These are phyloP conservation scores for Drosophila macrothrix DNA, from an alignment of 2,888 invertebrate genomes.

Conservation along the genomic window DNA sequence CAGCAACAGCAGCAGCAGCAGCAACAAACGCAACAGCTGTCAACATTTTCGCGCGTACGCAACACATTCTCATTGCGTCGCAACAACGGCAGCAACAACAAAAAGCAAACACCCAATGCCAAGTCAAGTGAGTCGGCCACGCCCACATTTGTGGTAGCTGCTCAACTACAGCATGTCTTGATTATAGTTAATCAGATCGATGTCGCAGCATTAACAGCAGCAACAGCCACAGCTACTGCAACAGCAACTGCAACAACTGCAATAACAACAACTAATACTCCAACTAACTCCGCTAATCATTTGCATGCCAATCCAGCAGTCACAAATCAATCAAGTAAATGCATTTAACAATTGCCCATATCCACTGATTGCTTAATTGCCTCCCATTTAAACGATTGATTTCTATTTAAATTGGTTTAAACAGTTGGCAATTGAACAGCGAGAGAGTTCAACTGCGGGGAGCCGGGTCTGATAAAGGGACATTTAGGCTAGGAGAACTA, in stretches of 20 bases:
- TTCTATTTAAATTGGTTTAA: conserved; percentile 18
- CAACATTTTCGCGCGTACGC: conserved; percentile 82
- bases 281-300: conserved; percentile 55
- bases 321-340: conserved; percentile 65
- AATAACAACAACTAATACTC: conserved; percentile 35
- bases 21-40: conserved; percentile 66
- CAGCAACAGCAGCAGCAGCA: conserved; percentile 39
- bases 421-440: not conserved
- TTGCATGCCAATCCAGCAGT: conserved; percentile 59
- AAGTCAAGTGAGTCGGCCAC: conserved; percentile 76
- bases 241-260: conserved; percentile 20
- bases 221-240: conserved; percentile 7
- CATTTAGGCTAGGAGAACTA: not conserved
- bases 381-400: conserved; percentile 12
- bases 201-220: conserved; percentile 40
- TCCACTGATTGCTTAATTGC: conserved; percentile 30
- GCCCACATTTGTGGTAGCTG: conserved; percentile 35
- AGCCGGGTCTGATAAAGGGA: not conserved
- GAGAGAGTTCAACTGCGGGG: conserved; percentile 7
- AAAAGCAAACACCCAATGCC: conserved; percentile 47
- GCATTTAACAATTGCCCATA: conserved; percentile 24
- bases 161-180: conserved; percentile 56
- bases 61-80: conserved; percentile 74
- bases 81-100: conserved; percentile 56
- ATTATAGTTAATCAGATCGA: conserved; percentile 74